Evolutionary conservation across 2,113 vertebrate genomes (phyloP).

Genomic region (Lipotes vexillifer): DNA sequence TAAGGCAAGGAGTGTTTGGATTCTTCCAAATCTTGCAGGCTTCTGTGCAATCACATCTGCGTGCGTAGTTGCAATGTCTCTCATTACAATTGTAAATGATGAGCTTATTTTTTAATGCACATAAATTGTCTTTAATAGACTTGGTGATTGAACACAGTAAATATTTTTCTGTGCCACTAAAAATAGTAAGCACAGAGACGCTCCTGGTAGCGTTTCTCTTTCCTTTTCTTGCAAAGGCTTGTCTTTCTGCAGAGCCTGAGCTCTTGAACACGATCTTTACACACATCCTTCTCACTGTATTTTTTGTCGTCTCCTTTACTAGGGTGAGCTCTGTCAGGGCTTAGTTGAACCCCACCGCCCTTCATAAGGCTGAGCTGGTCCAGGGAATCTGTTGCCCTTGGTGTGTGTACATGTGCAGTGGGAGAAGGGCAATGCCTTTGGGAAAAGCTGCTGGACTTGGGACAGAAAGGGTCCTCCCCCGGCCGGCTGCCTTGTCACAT

Average conservation of each 20-base stretch:
- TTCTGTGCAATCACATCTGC: conserved; percentile 53
- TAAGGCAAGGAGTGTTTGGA: background rate
- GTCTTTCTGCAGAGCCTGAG: background rate
- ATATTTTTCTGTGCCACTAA: conserved; percentile 55
- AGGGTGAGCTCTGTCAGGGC: background rate
- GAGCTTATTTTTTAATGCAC: conserved; percentile 54
- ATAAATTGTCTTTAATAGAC: conserved; percentile 51
- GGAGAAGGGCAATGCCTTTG: background rate
- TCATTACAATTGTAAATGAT: conserved; percentile 56
- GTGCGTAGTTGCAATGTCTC: conserved; percentile 15
- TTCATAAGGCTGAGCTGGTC: background rate
- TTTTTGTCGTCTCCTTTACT: background rate
- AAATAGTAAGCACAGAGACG: background rate
- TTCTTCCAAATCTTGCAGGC: conserved; percentile 24
- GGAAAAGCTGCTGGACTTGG: background rate
- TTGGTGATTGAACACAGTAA: conserved; percentile 61
- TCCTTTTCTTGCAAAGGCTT: background rate
- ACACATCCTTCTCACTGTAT: background rate
- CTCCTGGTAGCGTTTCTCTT: background rate
- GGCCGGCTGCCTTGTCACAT: background rate
- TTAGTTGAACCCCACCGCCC: background rate
- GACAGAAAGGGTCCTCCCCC: background rate
- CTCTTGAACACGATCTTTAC: background rate
- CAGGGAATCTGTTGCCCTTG: background rate
- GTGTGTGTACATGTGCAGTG: fast-evolving